A percentile compares a stretch with the other conserved stretches of the same genome.
Conservation (phyloP, 2,888 invertebrate species). For the Mythimna pallens region DNA sequence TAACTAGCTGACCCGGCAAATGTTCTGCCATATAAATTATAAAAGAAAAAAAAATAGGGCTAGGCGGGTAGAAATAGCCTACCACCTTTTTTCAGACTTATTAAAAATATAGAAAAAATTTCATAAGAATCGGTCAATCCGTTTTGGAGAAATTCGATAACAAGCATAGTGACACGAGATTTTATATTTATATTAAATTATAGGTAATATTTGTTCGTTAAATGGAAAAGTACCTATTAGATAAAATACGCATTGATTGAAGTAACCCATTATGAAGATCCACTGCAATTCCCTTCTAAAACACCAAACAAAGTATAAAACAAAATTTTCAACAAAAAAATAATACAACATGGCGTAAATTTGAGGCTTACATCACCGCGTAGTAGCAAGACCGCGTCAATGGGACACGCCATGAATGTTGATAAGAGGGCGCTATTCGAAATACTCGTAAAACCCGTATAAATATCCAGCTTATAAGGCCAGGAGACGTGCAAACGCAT, state of each 20-base stretch:
- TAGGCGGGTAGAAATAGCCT: no score
- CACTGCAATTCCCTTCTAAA: not conserved
- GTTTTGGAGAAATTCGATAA: no score
- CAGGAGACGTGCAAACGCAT: constrained; percentile 48
- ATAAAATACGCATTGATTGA: not conserved
- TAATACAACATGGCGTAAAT: constrained; percentile 35
- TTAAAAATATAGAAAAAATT: no score
- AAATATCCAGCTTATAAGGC: constrained; percentile 66
- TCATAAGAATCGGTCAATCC: no score
- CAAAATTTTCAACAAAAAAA: constrained; percentile 33
- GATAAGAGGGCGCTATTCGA: constrained; percentile 62
- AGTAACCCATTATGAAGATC: constrained; percentile 9
- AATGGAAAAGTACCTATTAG: not conserved
- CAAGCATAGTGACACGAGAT: no score
- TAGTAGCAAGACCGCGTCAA: constrained; percentile 52
- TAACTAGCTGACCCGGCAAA: no score
- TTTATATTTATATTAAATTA: no score
- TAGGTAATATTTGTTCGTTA: no score
- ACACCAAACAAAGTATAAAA: constrained; percentile 13
- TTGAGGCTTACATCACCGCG: constrained; percentile 34
- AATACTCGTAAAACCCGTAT: constrained; percentile 69
- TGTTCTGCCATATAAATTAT: no score
- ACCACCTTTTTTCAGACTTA: no score
- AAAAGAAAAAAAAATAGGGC: no score
- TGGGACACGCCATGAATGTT: constrained; percentile 64